Percentiles rank a stretch among this genome's conserved stretches.
These are phyloP conservation scores for Drosophila anomelani DNA, from an alignment of 2,888 invertebrate genomes.

Conservation along the genomic window DNA sequence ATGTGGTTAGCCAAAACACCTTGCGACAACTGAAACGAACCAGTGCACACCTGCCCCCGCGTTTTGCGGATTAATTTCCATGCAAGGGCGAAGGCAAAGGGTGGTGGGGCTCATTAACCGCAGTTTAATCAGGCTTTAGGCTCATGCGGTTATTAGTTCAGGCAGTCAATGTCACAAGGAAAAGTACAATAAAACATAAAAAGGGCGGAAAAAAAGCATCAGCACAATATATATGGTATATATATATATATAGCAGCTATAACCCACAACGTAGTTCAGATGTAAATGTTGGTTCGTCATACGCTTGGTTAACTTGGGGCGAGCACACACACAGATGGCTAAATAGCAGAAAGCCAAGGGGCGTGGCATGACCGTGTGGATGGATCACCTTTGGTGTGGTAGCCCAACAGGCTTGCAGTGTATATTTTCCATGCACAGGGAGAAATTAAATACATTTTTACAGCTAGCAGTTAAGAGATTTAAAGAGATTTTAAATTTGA, in stretches of 20 bases:
- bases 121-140: constrained; percentile 74
- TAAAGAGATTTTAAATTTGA: too few species aligned
- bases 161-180: constrained; percentile 53
- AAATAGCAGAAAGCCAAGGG: constrained; percentile 3
- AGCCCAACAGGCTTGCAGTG: constrained; percentile 1
- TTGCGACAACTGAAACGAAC: constrained; percentile 61
- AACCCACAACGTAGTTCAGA: constrained; percentile 8
- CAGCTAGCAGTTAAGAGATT: background rate
- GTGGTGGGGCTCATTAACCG: constrained; percentile 70
- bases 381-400: constrained; percentile 22
- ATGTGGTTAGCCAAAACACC: constrained; percentile 44
- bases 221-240: background rate
- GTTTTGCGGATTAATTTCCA: constrained; percentile 25
- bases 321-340: background rate
- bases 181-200: constrained; percentile 13
- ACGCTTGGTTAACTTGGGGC: constrained; percentile 59
- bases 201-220: constrained; percentile 4
- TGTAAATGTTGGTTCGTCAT: constrained; percentile 44
- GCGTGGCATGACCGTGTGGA: constrained; percentile 27
- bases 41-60: constrained; percentile 23
- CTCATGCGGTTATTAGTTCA: constrained; percentile 75
- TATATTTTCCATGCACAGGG: background rate
- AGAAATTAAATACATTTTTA: background rate
- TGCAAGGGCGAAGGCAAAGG: constrained; percentile 1
- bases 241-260: background rate